These are phyloP conservation scores for Leptatherina wallacei DNA, from an alignment of 2,797 vertebrate species.

Conservation along the genomic window DNA sequence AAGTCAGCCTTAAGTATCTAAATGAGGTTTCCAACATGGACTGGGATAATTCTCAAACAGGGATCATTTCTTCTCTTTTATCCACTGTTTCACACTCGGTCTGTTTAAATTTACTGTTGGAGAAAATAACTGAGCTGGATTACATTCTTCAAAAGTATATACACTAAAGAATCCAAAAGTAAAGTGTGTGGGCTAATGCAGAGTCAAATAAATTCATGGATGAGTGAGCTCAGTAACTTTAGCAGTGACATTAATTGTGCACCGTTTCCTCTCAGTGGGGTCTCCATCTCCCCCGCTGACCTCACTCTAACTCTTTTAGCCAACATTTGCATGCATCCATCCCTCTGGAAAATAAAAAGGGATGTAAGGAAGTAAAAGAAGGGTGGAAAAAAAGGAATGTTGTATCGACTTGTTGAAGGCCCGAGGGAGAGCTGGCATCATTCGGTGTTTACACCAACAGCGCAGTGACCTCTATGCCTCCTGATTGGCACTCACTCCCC, in stretches of 20 bases:
- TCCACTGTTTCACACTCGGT: background rate
- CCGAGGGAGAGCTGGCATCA: constrained; percentile 69
- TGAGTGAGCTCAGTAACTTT: constrained; percentile 29
- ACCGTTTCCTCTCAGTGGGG: constrained; percentile 41
- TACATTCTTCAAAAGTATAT: background rate
- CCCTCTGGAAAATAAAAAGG: constrained; percentile 43
- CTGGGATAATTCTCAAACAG: background rate
- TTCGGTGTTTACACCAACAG: constrained; percentile 75
- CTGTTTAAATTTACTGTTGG: background rate
- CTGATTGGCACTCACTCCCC: constrained; percentile 50
- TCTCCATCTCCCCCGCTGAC: constrained; percentile 39
- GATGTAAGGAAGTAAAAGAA: constrained; percentile 20
- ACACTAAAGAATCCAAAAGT: constrained; percentile 1
- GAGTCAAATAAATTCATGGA: constrained; percentile 14
- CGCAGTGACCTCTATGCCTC: constrained; percentile 57
- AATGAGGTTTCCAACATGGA: background rate
- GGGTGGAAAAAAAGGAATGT: constrained; percentile 20
- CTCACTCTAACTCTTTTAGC: constrained; percentile 38
- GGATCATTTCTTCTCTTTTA: background rate
- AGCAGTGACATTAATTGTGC: constrained; percentile 38
- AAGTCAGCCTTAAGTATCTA: constrained; percentile 23
- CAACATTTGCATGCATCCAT: constrained; percentile 42
- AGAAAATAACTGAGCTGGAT: background rate
- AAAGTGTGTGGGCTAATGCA: constrained; percentile 3
- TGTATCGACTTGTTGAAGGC: constrained; percentile 56